These are phyloP conservation scores for Thymelicus sylvestris DNA, from an alignment of 2,888 invertebrate species.

Conservation along the genomic window DNA sequence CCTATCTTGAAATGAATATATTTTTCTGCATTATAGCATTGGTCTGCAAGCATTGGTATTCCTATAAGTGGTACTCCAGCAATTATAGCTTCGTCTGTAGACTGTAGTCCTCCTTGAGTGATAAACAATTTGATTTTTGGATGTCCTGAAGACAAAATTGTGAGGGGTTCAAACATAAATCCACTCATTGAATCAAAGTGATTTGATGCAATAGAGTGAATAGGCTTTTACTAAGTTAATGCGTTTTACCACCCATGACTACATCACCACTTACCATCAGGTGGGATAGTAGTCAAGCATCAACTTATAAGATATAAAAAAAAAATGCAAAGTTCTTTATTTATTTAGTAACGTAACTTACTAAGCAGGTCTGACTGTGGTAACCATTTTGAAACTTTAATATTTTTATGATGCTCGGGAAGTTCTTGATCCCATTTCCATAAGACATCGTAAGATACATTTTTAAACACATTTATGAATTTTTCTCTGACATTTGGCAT, in stretches of 20 bases:
- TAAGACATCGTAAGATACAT: constrained; percentile 61
- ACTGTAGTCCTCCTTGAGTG: constrained; percentile 71
- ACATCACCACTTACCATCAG: no score
- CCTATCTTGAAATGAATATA: constrained; percentile 57
- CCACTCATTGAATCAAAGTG: no score
- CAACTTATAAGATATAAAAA: no score
- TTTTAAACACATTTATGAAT: background rate
- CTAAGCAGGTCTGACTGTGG: constrained; percentile 72
- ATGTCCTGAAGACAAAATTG: constrained; percentile 51
- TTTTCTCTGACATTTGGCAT: background rate
- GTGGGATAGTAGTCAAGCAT: no score
- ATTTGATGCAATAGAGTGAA: no score
- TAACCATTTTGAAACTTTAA: constrained; percentile 56
- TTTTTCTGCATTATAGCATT: constrained; percentile 60
- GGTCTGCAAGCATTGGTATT: constrained; percentile 68
- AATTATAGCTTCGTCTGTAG: constrained; percentile 67
- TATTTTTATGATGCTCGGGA: constrained; percentile 51
- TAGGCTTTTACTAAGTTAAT: no score
- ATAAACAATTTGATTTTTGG: constrained; percentile 68
- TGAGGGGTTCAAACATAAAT: no score
- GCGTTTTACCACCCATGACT: no score
- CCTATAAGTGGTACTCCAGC: constrained; percentile 65
- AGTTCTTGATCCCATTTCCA: constrained; percentile 69
- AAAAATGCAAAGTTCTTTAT: no score
- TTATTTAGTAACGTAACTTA: constrained; percentile 43